These are phyloP conservation scores for Setophaga kirtlandii DNA, from an alignment of 2,113 vertebrate species.

Conservation along the genomic window DNA sequence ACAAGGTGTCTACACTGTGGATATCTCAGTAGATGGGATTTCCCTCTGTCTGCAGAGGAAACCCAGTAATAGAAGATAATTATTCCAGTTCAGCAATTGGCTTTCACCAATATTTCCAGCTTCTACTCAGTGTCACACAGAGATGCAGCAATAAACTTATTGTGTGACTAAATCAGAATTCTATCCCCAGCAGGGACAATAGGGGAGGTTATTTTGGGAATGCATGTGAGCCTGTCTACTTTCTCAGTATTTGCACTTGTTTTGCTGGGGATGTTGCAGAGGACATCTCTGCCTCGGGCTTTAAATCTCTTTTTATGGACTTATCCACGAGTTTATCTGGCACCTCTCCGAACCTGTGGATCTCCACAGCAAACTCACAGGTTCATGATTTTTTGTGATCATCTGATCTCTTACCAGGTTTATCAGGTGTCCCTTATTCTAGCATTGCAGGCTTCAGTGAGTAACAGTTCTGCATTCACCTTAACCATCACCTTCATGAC, in stretches of 20 bases:
- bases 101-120: neutral
- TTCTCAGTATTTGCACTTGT: neutral
- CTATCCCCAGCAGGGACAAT: neutral
- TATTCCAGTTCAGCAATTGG: neutral
- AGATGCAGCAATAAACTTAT: neutral
- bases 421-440: neutral
- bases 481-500: neutral
- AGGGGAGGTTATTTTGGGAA: neutral
- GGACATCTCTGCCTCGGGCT: neutral
- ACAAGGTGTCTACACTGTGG: neutral
- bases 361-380: neutral
- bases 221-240: neutral
- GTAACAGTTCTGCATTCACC: neutral
- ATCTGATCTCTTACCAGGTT: neutral
- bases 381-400: neutral
- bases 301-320: neutral
- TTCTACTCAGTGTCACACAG: neutral
- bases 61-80: neutral
- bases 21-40: neutral
- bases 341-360: neutral
- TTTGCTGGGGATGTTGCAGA: neutral
- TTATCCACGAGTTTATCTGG: neutral
- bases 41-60: neutral
- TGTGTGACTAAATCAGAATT: neutral
- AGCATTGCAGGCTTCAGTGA: neutral